phyloP scores from a whole-genome alignment of 1,140 invertebrate species.

The Neocloeon triangulifer region DNA sequence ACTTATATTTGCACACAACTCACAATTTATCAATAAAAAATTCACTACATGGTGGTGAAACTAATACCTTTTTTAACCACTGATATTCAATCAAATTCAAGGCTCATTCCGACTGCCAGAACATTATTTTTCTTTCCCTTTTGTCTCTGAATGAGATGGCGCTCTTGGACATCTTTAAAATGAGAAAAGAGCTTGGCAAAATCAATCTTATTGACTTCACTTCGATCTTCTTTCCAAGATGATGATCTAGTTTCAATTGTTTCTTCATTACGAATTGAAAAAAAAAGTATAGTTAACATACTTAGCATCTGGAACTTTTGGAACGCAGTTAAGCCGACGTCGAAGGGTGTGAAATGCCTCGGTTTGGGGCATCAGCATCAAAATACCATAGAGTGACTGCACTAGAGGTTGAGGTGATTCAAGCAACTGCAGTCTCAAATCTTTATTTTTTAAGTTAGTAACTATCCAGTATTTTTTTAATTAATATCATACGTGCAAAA shows the following conservation, averaged over 20 bases:
- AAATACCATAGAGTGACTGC: slow-evolving; percentile 76
- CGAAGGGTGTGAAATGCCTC: slow-evolving; percentile 81
- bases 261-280: no score
- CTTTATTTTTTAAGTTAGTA: slow-evolving; percentile 21
- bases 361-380: slow-evolving; percentile 95
- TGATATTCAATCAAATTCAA: no score
- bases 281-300: no score
- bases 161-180: no score
- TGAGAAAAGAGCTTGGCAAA: no score
- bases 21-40: no score
- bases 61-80: no score
- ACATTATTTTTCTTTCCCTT: slow-evolving; percentile 2
- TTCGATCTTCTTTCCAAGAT: slow-evolving; percentile 12
- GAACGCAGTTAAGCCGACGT: slow-evolving; percentile 72
- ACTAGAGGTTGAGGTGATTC: slow-evolving; percentile 40
- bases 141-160: no score
- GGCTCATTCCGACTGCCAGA: neutral
- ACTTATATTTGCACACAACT: no score
- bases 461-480: slow-evolving; percentile 1
- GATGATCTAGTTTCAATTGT: slow-evolving; percentile 11
- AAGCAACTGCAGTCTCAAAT: slow-evolving; percentile 76
- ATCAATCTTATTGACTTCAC: slow-evolving; percentile 1
- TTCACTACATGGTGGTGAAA: no score
- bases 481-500: slow-evolving; percentile 69
- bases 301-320: no score